These are phyloP conservation scores for Branchinecta sandiegonensis DNA, from an alignment of 2,888 invertebrate species.

Conservation along the genomic window DNA sequence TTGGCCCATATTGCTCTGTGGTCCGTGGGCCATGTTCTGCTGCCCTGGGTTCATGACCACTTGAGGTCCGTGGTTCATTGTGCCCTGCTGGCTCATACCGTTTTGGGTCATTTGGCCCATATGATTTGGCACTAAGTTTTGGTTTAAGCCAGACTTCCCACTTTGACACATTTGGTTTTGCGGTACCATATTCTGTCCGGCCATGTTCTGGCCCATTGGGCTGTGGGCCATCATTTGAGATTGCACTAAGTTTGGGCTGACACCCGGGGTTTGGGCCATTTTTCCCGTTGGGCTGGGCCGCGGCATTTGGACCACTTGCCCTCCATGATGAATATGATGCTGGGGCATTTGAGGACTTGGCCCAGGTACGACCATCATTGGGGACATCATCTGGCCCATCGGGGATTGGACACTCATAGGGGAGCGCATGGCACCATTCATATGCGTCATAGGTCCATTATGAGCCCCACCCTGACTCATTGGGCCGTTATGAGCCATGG, in stretches of 20 bases:
- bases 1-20: too few species aligned
- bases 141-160: conserved; percentile 9
- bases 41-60: not conserved
- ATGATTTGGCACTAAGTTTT: not conserved
- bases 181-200: not conserved
- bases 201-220: not conserved
- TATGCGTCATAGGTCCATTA: not conserved
- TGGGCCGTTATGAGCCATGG: too few species aligned
- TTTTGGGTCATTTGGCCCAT: not conserved
- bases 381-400: conserved; percentile 7
- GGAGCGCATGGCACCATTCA: conserved; percentile 10
- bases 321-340: not conserved
- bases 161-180: conserved; percentile 5
- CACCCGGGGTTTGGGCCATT: not conserved
- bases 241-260: not conserved
- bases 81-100: not conserved
- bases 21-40: too few species aligned
- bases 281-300: not conserved
- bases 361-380: not conserved
- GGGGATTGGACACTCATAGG: conserved; percentile 6
- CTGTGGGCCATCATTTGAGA: not conserved
- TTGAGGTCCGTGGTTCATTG: too few species aligned
- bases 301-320: conserved; percentile 11
- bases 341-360: conserved; percentile 14
- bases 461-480: too few species aligned